phyloP scores from a whole-genome alignment of 2,888 invertebrate genomes.

The Antitype chi region DNA sequence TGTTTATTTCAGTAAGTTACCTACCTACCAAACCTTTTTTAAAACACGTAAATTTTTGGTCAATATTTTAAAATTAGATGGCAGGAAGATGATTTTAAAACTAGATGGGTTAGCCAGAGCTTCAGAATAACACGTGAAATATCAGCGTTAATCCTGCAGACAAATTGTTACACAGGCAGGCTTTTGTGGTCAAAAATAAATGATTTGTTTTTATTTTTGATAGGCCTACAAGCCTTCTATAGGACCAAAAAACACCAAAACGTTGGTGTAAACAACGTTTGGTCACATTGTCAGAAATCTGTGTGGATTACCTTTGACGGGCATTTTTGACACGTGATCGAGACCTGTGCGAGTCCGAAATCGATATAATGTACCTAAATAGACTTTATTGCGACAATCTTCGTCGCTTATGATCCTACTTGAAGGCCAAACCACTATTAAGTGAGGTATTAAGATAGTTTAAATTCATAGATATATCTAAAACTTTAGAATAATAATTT shows the following conservation, averaged over 20 bases:
- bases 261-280: not conserved
- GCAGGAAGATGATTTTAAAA: too few relatives aligned
- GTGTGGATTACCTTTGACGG: slow-evolving; percentile 14
- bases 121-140: not conserved
- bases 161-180: too few relatives aligned
- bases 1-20: not conserved
- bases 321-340: not conserved
- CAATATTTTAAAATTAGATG: not conserved
- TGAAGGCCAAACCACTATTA: too few relatives aligned
- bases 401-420: not conserved
- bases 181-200: too few relatives aligned
- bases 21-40: not conserved
- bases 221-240: not conserved
- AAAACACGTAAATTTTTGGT: not conserved
- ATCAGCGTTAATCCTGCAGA: not conserved
- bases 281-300: slow-evolving; percentile 3
- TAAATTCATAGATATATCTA: not conserved
- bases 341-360: not conserved
- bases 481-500: not conserved
- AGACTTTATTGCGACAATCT: not conserved
- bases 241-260: not conserved
- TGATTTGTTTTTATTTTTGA: too few relatives aligned
- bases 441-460: not conserved
- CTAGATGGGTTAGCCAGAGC: not conserved
- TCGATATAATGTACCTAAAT: not conserved